phyloP scores from a whole-genome alignment of 2,888 invertebrate genomes.

The Apamea monoglypha region DNA sequence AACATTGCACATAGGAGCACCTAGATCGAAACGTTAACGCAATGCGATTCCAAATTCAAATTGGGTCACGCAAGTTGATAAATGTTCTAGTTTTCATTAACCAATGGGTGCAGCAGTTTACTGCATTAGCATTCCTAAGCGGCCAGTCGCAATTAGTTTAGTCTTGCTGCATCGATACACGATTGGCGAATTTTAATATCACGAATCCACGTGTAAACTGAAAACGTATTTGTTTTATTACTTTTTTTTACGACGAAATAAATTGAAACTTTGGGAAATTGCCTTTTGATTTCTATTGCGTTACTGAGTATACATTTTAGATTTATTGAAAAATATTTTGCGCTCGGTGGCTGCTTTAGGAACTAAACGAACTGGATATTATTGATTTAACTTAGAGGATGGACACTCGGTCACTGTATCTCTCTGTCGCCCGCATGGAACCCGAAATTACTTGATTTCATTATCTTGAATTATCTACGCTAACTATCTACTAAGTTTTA shows the following conservation, averaged over 20 bases:
- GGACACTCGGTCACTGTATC: neutral
- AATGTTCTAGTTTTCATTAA: slow-evolving; percentile 15
- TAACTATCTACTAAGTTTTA: neutral
- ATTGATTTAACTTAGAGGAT: slow-evolving; percentile 19
- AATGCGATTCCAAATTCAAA: slow-evolving; percentile 66
- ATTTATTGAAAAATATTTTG: slow-evolving; percentile 13
- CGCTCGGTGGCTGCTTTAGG: neutral
- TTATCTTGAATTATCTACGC: neutral
- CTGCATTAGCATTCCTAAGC: slow-evolving; percentile 2
- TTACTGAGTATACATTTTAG: neutral
- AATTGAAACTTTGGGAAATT: slow-evolving; percentile 31
- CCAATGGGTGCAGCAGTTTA: slow-evolving; percentile 18
- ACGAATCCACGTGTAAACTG: slow-evolving; percentile 26
- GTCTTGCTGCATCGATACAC: slow-evolving; percentile 25
- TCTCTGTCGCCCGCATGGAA: neutral
- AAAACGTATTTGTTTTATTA: slow-evolving; percentile 46
- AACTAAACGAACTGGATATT: slow-evolving; percentile 4
- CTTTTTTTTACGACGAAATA: slow-evolving; percentile 41
- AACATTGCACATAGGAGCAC: slow-evolving; percentile 51
- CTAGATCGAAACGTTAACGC: slow-evolving; percentile 61
- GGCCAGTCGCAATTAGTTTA: slow-evolving; percentile 38
- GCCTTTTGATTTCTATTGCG: slow-evolving; percentile 24
- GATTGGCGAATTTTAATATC: slow-evolving; percentile 31
- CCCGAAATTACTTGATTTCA: neutral
- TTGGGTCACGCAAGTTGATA: slow-evolving; percentile 47